Evolutionary conservation across 1,140 invertebrate genomes (phyloP).

Genomic region (Rhizoglyphus robini): DNA sequence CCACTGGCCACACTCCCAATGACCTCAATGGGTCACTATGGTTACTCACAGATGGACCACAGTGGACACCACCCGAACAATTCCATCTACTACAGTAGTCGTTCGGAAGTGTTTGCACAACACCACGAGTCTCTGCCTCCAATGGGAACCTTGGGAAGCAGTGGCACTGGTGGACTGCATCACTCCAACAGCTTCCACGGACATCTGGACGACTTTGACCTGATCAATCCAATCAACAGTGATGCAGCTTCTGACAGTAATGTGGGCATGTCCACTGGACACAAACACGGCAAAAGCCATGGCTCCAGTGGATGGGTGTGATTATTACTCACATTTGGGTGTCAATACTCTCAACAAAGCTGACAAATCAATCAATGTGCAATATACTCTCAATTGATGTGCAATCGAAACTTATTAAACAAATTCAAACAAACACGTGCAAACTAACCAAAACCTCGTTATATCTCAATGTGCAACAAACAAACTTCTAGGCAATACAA

Average conservation of each 20-base stretch:
- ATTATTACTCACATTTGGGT: no score
- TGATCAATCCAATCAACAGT: neutral
- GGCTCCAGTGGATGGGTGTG: constrained; percentile 1
- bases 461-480: no score
- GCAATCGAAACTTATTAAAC: no score
- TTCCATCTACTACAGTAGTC: neutral
- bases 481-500: no score
- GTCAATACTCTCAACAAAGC: no score
- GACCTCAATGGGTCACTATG: neutral
- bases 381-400: no score
- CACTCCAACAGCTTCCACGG: constrained; percentile 14
- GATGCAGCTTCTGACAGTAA: neutral
- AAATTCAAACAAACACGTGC: no score
- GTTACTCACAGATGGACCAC: neutral
- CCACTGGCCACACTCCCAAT: neutral
- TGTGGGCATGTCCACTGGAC: neutral
- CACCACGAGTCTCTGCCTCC: neutral
- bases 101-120: constrained; percentile 6
- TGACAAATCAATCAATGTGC: no score
- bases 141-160: neutral
- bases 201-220: constrained; percentile 10
- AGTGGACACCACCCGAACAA: neutral
- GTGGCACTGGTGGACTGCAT: neutral
- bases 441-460: no score
- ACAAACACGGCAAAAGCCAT: neutral